Evolutionary conservation across 2,113 vertebrate species (phyloP), one percentile per base, ranked within the genome.

Genomic region (Phaetusa simplex): DNA sequence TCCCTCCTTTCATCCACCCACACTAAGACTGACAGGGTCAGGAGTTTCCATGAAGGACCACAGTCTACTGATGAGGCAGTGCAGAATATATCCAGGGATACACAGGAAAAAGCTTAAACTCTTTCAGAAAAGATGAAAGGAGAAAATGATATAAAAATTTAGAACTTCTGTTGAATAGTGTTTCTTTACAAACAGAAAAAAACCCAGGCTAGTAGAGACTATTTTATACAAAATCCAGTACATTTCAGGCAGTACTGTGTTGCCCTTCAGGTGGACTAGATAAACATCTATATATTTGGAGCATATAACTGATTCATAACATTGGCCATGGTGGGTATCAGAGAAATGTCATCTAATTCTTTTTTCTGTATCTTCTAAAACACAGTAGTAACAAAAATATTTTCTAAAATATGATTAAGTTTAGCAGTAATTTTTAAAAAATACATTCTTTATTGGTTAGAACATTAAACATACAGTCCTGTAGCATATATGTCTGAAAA

Each of bases 31-130:
- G 7, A 22, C 4, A 32, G 32, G 14, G 9, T 43, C 12, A 59
- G n/a, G 34, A 56, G 20, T 65, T 73, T 85, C 26, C 9, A 17
- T 22, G 20, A 45, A 67, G 42, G 15, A 72, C 8, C 24, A 50
- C 0, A 2, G 19, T 20, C 11, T 40, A 17, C 4, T 45, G 27
- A 53, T 1, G 4, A 69, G 13, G 12, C 22, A 56, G 18, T 55
- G 14, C 27, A 90, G 43, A 86, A 55, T 20, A 58, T 7, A 82
- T 5, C 12, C 45, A 90, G 23, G 18, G 4, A 32, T 40, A 6
- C 7, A n/a, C 16, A 81, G 26, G 24, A 89, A 73, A 32, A 59
- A 69, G 5, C 3, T 5, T 77, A n/a, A 64, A 50, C 30, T 50
- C 14, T 47, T 80, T 80, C 32, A 80, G 12, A 69, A 88, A 77